phyloP scores from a whole-genome alignment of 2,113 vertebrate genomes.

The Anguilla rostrata region DNA sequence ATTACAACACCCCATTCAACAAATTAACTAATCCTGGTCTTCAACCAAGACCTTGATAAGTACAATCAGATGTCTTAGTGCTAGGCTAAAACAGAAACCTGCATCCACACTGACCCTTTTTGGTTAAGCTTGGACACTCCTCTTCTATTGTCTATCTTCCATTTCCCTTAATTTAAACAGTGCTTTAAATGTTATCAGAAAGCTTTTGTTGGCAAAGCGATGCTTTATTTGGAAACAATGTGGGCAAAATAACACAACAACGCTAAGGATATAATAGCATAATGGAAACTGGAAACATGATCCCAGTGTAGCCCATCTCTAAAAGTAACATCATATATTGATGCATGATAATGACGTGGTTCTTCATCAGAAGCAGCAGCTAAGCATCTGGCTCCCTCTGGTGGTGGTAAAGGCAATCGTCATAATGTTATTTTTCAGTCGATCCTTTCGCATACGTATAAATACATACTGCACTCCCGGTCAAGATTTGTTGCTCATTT shows the following conservation, averaged over 20 bases:
- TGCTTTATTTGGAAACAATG: background rate
- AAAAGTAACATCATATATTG: background rate
- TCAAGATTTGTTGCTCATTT: too few species aligned
- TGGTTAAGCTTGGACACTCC: too few species aligned
- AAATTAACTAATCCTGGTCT: too few species aligned
- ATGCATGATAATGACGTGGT: background rate
- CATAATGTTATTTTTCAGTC: background rate
- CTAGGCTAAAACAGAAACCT: too few species aligned
- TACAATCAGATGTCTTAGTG: too few species aligned
- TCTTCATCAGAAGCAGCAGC: background rate
- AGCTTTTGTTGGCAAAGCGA: background rate
- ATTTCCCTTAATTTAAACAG: too few species aligned
- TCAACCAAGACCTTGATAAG: too few species aligned
- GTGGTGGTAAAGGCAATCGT: background rate
- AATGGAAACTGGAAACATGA: background rate
- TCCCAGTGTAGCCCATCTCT: background rate
- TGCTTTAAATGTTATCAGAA: background rate
- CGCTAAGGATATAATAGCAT: background rate
- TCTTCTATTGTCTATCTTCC: too few species aligned
- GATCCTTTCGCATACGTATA: background rate
- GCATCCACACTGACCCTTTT: too few species aligned
- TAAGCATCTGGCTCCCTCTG: constrained; percentile 11
- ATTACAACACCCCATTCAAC: too few species aligned
- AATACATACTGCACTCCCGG: too few species aligned
- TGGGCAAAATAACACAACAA: background rate